phyloP scores from a whole-genome alignment of 1,140 invertebrate genomes.

The Myzus persicae region DNA sequence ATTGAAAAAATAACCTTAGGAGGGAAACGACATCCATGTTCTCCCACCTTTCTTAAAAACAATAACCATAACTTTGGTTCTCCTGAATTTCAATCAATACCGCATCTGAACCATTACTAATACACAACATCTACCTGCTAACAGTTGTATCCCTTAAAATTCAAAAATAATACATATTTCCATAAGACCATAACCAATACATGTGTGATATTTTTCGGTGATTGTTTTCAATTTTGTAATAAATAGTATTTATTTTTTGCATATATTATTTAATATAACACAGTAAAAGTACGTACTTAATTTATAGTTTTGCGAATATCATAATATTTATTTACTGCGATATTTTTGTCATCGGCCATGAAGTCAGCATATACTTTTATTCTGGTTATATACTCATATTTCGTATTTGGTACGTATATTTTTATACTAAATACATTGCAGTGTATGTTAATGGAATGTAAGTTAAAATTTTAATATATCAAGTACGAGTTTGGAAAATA shows the following conservation, averaged over 20 bases:
- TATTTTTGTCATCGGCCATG: background rate
- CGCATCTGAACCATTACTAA: background rate
- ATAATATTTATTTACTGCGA: background rate
- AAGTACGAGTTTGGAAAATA: too few relatives aligned
- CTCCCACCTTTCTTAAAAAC: background rate
- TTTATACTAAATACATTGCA: background rate
- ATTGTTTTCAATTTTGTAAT: background rate
- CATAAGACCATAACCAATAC: background rate
- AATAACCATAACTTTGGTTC: background rate
- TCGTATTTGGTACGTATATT: background rate
- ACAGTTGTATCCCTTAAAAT: background rate
- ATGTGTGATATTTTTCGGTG: background rate
- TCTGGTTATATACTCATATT: slow-evolving; percentile 4
- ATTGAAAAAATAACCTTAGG: background rate
- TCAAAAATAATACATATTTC: background rate
- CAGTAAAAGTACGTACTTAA: background rate
- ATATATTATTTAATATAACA: background rate
- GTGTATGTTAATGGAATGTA: background rate
- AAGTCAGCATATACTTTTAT: background rate
- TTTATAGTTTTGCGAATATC: background rate
- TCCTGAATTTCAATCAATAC: background rate
- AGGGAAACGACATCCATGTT: background rate
- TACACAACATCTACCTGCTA: background rate
- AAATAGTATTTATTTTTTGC: background rate
- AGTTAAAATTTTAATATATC: background rate